Evolutionary conservation across 1,140 invertebrate genomes (phyloP).

Genomic region (Kradibia gibbosae): DNA sequence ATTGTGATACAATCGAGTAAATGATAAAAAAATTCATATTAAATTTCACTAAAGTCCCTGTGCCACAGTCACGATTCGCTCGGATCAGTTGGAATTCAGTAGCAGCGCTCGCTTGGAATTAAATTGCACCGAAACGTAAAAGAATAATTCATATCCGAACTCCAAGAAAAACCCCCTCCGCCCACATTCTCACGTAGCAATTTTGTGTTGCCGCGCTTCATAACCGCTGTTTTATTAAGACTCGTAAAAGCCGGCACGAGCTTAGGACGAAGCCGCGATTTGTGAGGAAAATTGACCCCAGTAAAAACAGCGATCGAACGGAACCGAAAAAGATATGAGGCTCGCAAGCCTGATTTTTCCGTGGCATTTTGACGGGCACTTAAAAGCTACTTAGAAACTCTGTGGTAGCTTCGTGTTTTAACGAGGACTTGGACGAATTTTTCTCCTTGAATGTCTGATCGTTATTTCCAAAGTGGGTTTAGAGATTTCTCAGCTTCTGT

Average conservation of each 20-base stretch:
- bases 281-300: slow-evolving; percentile 11
- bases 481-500: background rate
- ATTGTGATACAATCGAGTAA: background rate
- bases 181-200: background rate
- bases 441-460: slow-evolving; percentile 1
- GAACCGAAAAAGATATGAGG: slow-evolving; percentile 8
- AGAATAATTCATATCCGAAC: slow-evolving; percentile 1
- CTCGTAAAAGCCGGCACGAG: slow-evolving; percentile 7
- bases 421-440: slow-evolving; percentile 22
- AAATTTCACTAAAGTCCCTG: background rate
- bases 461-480: slow-evolving; percentile 28
- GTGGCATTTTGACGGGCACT: slow-evolving; percentile 30
- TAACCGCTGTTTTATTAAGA: slow-evolving; percentile 40
- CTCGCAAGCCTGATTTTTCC: background rate
- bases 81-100: background rate
- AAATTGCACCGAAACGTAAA: slow-evolving; percentile 25
- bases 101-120: background rate
- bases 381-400: slow-evolving; percentile 36
- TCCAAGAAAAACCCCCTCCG: background rate
- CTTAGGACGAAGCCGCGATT: background rate
- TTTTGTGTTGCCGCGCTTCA: slow-evolving; percentile 12
- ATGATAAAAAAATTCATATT: background rate
- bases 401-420: background rate
- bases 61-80: background rate
- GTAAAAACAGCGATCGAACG: background rate